Base-by-base conservation (phyloP, 2,113 vertebrate species). In the Pseudopipra pipra region DNA sequence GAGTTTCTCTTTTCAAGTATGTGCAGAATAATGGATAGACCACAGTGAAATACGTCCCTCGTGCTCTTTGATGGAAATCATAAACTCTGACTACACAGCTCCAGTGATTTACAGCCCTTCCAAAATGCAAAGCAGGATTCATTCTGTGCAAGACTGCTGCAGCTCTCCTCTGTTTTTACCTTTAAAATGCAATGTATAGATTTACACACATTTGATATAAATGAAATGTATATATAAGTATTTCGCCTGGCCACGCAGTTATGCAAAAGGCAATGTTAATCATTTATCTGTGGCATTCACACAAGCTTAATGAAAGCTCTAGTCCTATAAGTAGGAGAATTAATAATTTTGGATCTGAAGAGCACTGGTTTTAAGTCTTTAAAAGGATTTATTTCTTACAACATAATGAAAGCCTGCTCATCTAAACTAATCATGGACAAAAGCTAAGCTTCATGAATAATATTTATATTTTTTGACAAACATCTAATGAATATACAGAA, bases 21-120 rank as follows among this genome's bases (percentile, higher is more conserved):
- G 73, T 94, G 88, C 83, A 90, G 85, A 96, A 93, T 95, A 96
- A 94, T 89, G 95, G 96, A 85, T 85, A 81, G 90, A 66, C 83
- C 31, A 67, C 61, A 54, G 92, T 96, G 93, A 96, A 96, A 95
- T 94, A 95, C 85, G 88, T 92, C 86, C 80, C 76, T 76, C 9
- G 59, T 85, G 95, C 73, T 94, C 90, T 95, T 84, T 93, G 93
- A 96, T 94, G 88, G 92, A 95, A 96, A 96, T 95, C 96, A 94
- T 94, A 90, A 94, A 94, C 93, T 96, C 91, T 94, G 90, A 81
- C 95, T 94, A 78, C 79, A 94, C 44, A 95, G 84, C 78, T 83
- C 85, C 75, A 44, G 16, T 94, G 92, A 96, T 96, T 95, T 96
- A 96, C 76, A 90, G 63, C 73, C 56, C 80, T 90, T 85, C 83